These are phyloP conservation scores for Drosophila ochracea DNA, from an alignment of 2,888 invertebrate species.

Conservation along the genomic window DNA sequence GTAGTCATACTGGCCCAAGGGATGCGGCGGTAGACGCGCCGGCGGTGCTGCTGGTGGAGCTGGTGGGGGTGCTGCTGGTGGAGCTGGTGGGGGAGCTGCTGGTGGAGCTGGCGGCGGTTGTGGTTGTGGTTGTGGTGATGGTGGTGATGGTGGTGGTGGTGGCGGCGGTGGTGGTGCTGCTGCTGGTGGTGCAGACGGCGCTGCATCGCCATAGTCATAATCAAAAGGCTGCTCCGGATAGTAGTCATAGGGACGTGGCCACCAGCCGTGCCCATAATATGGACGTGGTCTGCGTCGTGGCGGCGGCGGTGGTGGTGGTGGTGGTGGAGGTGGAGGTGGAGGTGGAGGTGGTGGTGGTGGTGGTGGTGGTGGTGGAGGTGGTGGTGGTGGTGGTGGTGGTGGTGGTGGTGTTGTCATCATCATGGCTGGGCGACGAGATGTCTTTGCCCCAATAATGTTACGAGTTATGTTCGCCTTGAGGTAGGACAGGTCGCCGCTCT, in stretches of 20 bases:
- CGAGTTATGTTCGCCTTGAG: constrained; percentile 61
- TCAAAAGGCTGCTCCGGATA: constrained; percentile 48
- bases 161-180: constrained; percentile 13
- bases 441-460: constrained; percentile 35
- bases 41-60: constrained; percentile 12
- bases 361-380: constrained; percentile 36
- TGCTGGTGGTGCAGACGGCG: constrained; percentile 21
- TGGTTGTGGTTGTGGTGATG: not conserved
- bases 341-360: constrained; percentile 37
- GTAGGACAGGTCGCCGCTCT: constrained; percentile 76
- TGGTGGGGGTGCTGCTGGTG: constrained; percentile 9
- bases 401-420: not conserved
- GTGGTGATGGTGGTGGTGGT: constrained; percentile 5
- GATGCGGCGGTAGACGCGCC: constrained; percentile 26
- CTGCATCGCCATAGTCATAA: constrained; percentile 56
- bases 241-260: constrained; percentile 60
- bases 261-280: constrained; percentile 56
- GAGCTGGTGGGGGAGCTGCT: constrained; percentile 9
- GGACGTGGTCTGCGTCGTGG: constrained; percentile 42
- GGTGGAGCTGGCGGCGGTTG: constrained; percentile 7
- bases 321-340: constrained; percentile 19
- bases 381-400: constrained; percentile 27
- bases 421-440: constrained; percentile 36
- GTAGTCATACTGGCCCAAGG: constrained; percentile 47
- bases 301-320: constrained; percentile 41